Percentiles rank a stretch among this genome's conserved stretches.
Conservation (phyloP, 2,797 vertebrate species). For the Poecilia gillii region DNA sequence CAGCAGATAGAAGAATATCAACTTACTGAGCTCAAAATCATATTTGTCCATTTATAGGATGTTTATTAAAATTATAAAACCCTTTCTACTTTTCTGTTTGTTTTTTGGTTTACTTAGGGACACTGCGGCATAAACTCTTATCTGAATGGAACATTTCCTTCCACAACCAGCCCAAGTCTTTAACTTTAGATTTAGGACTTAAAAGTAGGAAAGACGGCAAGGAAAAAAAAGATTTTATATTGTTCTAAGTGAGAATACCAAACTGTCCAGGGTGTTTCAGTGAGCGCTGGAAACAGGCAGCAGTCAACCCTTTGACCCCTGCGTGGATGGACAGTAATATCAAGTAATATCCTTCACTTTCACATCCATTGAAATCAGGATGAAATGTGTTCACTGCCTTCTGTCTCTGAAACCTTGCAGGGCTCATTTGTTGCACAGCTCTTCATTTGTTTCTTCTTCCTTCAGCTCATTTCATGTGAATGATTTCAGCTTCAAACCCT, state of each 20-base stretch:
- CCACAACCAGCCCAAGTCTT: background rate
- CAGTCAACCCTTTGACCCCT: background rate
- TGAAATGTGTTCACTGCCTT: background rate
- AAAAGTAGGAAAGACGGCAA: background rate
- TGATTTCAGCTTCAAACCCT: background rate
- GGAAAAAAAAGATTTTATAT: background rate
- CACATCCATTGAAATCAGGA: background rate
- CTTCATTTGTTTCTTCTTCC: slow-evolving; percentile 1
- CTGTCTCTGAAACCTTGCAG: background rate
- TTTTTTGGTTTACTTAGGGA: background rate
- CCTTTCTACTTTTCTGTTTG: background rate
- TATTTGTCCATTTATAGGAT: background rate
- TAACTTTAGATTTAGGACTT: background rate
- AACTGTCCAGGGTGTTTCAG: background rate
- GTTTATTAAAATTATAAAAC: background rate
- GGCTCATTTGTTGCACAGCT: background rate
- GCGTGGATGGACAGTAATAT: background rate
- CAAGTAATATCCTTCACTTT: background rate
- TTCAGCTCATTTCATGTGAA: background rate
- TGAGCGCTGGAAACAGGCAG: background rate
- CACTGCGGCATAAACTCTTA: background rate
- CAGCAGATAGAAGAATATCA: background rate
- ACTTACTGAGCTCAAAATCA: background rate
- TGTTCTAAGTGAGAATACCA: background rate
- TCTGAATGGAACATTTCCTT: background rate